Base-by-base conservation (phyloP, 2,888 invertebrate genomes). In the Netelia fuscicornis region DNA sequence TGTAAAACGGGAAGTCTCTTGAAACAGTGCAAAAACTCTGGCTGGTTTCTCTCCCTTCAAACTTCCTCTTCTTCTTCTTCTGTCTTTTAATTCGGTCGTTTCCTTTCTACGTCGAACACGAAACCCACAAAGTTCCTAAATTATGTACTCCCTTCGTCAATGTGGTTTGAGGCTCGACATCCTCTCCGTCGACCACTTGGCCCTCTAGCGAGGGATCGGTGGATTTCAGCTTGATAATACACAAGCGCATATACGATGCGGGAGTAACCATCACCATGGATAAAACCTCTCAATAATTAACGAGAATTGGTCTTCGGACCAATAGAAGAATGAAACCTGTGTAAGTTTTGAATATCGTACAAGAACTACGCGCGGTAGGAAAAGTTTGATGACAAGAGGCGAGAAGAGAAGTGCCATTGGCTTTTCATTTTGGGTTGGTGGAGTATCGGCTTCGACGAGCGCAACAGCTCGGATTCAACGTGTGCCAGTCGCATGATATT, bases 111-210 rank as follows among this genome's bases (percentile, higher is more conserved):
- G 81, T 78, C 60, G 58, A 10, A 75, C 81, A 81, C 84, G 81
- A 68, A 65, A 87, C 77, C 70, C 80, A 78, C 87, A 81, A 81
- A 87, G 87, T 88, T 85, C 83, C 87, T 83, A 86, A 88, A 89
- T 87, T 86, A 88, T 78, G 65, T 65, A 81, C 17, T 77, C 58
- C 72, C 58, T 52, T n/a, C 25, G 62, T 52, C 30, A 1, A 10
- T 48, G n/a, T 30, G 54, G 17, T 37, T n/a, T 2, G 20, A 17
- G 62, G 30, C 62, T 17, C 30, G 30, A 30, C 30, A 30, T 30
- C 30, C 48, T 3, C 48, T 48, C 48, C 11, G 11, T 48, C 48
- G 13, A 11, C 13, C 48, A 30, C 20, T 42, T 54, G 23, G 37
- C 2, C 42, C n/a, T 9, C 79, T 23, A 48, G 5, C n/a, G 30